Evolutionary conservation across 1,140 invertebrate species (phyloP), one percentile per base, ranked within the genome.

Genomic region (Doryteuthis pealeii): DNA sequence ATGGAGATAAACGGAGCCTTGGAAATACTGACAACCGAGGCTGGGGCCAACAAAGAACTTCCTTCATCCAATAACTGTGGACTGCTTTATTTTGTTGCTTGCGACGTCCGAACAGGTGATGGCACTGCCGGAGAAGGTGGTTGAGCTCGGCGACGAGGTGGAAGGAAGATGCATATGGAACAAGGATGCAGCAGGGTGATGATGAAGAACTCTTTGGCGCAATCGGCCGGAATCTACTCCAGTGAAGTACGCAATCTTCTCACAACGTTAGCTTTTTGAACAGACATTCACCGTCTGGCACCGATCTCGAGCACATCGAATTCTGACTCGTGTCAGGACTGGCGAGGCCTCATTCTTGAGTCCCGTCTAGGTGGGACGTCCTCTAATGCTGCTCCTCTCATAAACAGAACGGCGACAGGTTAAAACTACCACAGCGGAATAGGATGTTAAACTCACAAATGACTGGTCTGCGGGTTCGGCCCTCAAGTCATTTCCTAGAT

Each of bases 361-460:
- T 79, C 33, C 79, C 80, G 8, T 72, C 76, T 30, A 77, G n/a
- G 77, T 2, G 54, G 68, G 15, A 78, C 73, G 22, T 49, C 78
- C 31, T 33, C 66, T 22, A 78, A 70, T 26, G 31, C 78, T 43
- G 33, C 12, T 31, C 77, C 5, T 62, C 77, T 10, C 77, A 77
- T 12, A 82, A 79, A 67, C 80, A 80, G 70, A 81, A 70, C 76
- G 85, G 31, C 85, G 10, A 85, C 83, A 85, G 84, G 77, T 73
- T 86, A 28, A 85, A 85, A 72, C 74, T 86, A n/a, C 82, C 82
- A 54, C 79, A 78, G 1, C 77, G 81, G 58, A 62, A 77, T 75
- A n/a, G 81, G 82, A 2, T 75, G 6, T 8, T 62, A 0, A 62
- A 62, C 6, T n/a, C 54, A 14, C 54, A 77, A 74, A 70, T 65